phyloP scores from a whole-genome alignment of 2,797 vertebrate species.

The Iguana delicatissima region DNA sequence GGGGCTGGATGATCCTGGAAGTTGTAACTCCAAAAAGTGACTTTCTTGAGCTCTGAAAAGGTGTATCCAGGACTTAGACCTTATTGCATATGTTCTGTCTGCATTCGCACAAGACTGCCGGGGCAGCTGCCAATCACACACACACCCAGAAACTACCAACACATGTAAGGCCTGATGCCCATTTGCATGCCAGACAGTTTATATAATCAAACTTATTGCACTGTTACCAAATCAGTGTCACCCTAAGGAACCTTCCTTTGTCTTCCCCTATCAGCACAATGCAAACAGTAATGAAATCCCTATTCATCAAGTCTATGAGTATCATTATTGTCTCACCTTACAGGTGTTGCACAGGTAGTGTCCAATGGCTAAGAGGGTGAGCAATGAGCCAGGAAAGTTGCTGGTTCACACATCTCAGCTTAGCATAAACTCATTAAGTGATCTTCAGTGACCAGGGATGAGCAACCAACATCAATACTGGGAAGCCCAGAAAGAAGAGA shows the following conservation, averaged over 20 bases:
- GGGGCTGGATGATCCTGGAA: too few relatives aligned
- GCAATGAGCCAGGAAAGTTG: background rate
- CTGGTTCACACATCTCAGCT: background rate
- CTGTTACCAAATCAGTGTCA: background rate
- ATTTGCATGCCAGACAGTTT: slow-evolving; percentile 1
- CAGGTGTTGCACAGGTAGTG: background rate
- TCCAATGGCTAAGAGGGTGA: background rate
- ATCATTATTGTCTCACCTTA: background rate
- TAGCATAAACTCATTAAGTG: background rate
- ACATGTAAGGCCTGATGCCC: background rate
- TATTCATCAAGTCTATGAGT: background rate
- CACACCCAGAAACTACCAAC: background rate
- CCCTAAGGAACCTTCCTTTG: background rate
- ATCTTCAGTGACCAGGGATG: background rate
- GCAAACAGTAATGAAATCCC: background rate
- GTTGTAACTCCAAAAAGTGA: too few relatives aligned
- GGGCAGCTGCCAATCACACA: background rate
- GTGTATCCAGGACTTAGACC: background rate
- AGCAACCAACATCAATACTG: background rate
- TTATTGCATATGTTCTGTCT: background rate
- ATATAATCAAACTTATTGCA: slow-evolving; percentile 4
- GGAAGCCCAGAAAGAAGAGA: background rate
- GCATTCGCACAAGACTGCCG: background rate
- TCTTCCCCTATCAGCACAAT: background rate
- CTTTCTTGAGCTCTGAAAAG: too few relatives aligned